phyloP scores from a whole-genome alignment of 2,113 vertebrate genomes.

The Pseudorasbora parva region DNA sequence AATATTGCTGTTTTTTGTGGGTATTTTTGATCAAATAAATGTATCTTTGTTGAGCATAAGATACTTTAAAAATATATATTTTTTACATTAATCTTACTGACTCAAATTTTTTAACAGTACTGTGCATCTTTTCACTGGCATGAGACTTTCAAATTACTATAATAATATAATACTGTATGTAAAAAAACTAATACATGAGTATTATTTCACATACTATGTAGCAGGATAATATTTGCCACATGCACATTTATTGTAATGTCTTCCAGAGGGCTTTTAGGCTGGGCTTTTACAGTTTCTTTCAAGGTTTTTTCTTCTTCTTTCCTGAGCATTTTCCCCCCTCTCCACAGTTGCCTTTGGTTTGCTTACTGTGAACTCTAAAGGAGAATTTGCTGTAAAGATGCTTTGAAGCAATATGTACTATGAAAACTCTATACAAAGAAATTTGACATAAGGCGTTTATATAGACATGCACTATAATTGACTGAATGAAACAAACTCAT shows the following conservation, averaged over 20 bases:
- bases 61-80: background rate
- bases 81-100: background rate
- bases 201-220: constrained; percentile 1
- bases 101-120: background rate
- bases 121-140: background rate
- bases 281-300: background rate
- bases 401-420: constrained; percentile 1
- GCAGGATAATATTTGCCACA: background rate
- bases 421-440: background rate
- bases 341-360: background rate
- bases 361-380: background rate
- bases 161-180: background rate
- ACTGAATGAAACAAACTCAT: constrained; percentile 4
- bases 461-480: background rate
- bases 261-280: background rate
- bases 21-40: background rate
- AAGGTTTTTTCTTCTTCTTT: background rate
- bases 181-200: background rate
- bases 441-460: background rate
- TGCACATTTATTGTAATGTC: background rate
- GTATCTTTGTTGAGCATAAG: background rate
- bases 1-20: background rate
- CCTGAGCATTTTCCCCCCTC: background rate
- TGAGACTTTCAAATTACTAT: background rate
- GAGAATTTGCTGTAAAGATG: background rate